Base-by-base conservation (phyloP, 1,140 invertebrate genomes). In the Macrostomum lignano region DNA sequence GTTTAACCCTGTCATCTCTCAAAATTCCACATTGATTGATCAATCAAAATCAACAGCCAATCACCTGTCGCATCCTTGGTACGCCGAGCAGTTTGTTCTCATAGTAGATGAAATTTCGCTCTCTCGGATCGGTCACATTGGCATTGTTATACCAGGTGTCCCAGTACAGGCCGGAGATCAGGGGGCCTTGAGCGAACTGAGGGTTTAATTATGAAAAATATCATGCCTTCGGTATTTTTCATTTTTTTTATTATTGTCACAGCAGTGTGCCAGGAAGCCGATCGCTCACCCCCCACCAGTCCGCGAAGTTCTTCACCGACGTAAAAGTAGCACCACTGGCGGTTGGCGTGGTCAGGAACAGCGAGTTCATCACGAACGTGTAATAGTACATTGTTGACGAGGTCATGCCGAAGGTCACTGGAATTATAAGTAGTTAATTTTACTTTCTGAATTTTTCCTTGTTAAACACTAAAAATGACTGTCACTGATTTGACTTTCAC, bases 211-310 rank as follows among this genome's bases (percentile, higher is more conserved):
- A 30, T 13, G 9, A 39, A 7, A n/a, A n/a, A n/a, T n/a, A n/a
- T n/a, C n/a, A n/a, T n/a, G n/a, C n/a, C n/a, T n/a, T n/a, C n/a
- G n/a, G n/a, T n/a, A n/a, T n/a, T n/a, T n/a, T n/a, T n/a, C n/a
- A n/a, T n/a, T n/a, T n/a, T n/a, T n/a, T n/a, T n/a, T n/a, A n/a
- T n/a, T n/a, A n/a, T n/a, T n/a, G n/a, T n/a, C n/a, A n/a, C n/a
- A n/a, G n/a, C n/a, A n/a, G n/a, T n/a, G n/a, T n/a, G n/a, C n/a
- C n/a, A n/a, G n/a, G n/a, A n/a, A n/a, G n/a, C n/a, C n/a, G n/a
- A n/a, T n/a, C n/a, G n/a, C 50, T 49, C 52, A 68, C 67, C 37
- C 46, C 49, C 66, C 67, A 70, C 47, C 68, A 65, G 42, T 69
- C 62, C 21, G 61, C 49, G 35, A 65, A 58, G 33, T 57, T 61